Evolutionary conservation across 2,888 invertebrate species (phyloP), one percentile per base, ranked within the genome.

Genomic region (Phragmatobia fuliginosa): DNA sequence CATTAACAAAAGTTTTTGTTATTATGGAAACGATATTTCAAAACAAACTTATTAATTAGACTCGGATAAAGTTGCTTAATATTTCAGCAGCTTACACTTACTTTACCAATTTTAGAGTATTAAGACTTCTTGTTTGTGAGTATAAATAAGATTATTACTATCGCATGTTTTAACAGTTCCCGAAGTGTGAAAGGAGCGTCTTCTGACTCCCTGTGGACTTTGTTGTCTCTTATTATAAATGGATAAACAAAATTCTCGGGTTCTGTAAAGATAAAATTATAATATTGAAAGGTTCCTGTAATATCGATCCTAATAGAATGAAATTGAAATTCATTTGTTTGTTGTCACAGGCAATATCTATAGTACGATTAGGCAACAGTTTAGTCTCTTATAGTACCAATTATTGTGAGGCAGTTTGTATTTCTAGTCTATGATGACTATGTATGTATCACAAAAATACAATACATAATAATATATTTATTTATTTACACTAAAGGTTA

Each of bases 11-110:
- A 84, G 73, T 83, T 84, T 77, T 73, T 72, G 80, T 77, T 81
- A 69, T 62, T 67, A 81, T 83, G 74, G 66, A 75, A 80, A 79
- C 76, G 77, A 81, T 82, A 84, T 81, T 82, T 81, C 73, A 71
- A 72, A 64, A 76, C 73, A 78, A 84, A 84, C 76, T 83, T 83
- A 75, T 72, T 77, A 81, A 83, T 83, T 79, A 82, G 79, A 71
- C 65, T 64, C 61, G 72, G 67, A 73, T 75, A 79, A 81, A 81
- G 72, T 78, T 73, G 65, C 45, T 69, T 73, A 75, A 81, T 74
- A 72, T 74, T 77, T 65, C 60, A 66, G 65, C 52, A 67, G 73
- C 67, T 74, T 72, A 64, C n/a, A 68, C 72, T 76, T 71, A 62
- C 67, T 38, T 63, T 64, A 68, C 61, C 72, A 71, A 81, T 81